A percentile compares a stretch with the other conserved stretches of the same genome.
Evolutionary conservation across 2,113 vertebrate genomes (phyloP).

Genomic region (Tympanuchus pallidicinctus): DNA sequence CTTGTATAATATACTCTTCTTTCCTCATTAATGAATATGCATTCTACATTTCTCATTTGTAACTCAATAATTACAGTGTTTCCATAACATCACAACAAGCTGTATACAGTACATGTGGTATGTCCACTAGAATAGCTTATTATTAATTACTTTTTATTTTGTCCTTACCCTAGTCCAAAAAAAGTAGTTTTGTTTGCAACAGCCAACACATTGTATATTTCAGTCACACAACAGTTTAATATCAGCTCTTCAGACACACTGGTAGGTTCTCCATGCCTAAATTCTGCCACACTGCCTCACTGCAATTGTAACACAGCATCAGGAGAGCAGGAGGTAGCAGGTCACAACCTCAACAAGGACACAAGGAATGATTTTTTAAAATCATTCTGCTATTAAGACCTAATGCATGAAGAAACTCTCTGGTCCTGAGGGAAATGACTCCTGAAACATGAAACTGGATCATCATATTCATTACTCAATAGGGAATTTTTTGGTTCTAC

Average conservation of each 20-base stretch:
- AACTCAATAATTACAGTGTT: background rate
- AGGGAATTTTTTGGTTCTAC: background rate
- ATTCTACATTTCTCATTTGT: background rate
- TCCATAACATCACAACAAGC: background rate
- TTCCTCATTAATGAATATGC: background rate
- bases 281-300: background rate
- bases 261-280: background rate
- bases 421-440: background rate
- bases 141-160: conserved; percentile 23
- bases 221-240: background rate
- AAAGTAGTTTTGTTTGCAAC: background rate
- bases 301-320: background rate
- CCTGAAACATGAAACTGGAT: background rate
- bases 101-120: background rate
- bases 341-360: background rate
- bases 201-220: background rate
- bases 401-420: background rate
- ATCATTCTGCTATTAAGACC: background rate
- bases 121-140: background rate
- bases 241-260: background rate
- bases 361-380: background rate
- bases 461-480: background rate
- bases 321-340: background rate
- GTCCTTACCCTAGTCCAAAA: background rate
- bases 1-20: background rate